Evolutionary conservation across 2,888 invertebrate species (phyloP).

Genomic region (Abrostola tripartita): DNA sequence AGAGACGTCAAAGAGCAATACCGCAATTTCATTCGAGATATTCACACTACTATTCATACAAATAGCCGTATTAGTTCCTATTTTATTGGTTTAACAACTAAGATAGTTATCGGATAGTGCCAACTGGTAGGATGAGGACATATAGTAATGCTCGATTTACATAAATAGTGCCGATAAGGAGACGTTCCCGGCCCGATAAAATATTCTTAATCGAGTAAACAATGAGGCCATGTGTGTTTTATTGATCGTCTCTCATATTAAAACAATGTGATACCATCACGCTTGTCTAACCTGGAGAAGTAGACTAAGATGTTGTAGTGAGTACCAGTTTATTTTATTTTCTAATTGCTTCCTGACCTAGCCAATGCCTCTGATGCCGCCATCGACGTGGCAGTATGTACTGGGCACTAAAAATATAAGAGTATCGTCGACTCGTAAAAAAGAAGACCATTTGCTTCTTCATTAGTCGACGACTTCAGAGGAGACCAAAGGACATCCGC

Average conservation of each 20-base stretch:
- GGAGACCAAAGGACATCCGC: no score
- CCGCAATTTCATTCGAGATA: not conserved
- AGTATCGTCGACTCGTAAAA: no score
- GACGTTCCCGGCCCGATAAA: constrained; percentile 1
- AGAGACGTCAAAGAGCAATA: constrained; percentile 3
- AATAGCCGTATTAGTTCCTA: constrained; percentile 2
- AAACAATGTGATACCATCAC: not conserved
- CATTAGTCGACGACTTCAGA: no score
- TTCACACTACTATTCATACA: constrained; percentile 2
- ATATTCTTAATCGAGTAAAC: constrained; percentile 3
- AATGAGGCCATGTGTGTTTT: not conserved
- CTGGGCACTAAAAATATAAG: no score
- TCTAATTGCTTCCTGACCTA: no score
- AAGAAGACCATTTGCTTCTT: no score
- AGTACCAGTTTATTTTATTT: no score
- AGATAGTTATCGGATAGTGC: constrained; percentile 1
- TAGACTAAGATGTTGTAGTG: no score
- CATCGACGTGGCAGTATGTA: no score
- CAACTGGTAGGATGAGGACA: constrained; percentile 1
- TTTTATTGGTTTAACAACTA: not conserved
- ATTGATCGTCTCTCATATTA: not conserved
- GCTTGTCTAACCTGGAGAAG: not conserved
- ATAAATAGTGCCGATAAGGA: constrained; percentile 2
- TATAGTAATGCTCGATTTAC: not conserved
- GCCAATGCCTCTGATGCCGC: no score